A percentile compares a stretch with the other conserved stretches of the same genome.
Conservation (phyloP, 2,113 vertebrate species). For the Podiceps cristatus region DNA sequence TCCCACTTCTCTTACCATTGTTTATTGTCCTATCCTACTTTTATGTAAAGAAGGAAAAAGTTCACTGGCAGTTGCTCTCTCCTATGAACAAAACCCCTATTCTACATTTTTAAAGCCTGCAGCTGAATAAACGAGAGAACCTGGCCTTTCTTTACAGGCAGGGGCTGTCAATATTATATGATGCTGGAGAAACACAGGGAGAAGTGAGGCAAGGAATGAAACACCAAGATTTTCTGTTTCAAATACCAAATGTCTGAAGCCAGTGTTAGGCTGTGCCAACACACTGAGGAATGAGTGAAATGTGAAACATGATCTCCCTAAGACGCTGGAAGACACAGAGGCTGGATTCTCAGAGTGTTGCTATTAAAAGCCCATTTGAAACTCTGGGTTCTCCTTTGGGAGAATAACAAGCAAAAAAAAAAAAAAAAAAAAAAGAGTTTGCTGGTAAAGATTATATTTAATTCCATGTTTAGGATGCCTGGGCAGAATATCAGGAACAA, state of each 20-base stretch:
- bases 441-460: constrained; percentile 54
- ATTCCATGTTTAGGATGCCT: constrained; percentile 36
- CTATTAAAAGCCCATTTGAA: constrained; percentile 59
- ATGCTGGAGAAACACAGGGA: constrained; percentile 71
- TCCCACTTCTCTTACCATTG: constrained; percentile 56
- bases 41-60: constrained; percentile 68
- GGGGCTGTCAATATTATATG: constrained; percentile 70
- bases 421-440: background rate
- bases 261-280: constrained; percentile 67
- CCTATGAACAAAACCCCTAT: constrained; percentile 65
- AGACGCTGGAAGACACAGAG: constrained; percentile 54
- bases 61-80: constrained; percentile 62
- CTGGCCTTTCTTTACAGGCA: constrained; percentile 68
- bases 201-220: constrained; percentile 73
- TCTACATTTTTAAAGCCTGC: constrained; percentile 72
- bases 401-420: background rate
- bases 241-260: constrained; percentile 74
- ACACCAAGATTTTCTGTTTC: constrained; percentile 75
- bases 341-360: constrained; percentile 43
- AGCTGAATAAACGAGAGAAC: constrained; percentile 66
- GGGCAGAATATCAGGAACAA: constrained; percentile 18
- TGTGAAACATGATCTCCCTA: constrained; percentile 27
- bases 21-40: constrained; percentile 69
- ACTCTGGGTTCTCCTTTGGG: constrained; percentile 9
- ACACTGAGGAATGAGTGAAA: constrained; percentile 69